These are phyloP conservation scores for Paedocypris sp. DNA, from an alignment of 2,113 vertebrate species.

Conservation along the genomic window DNA sequence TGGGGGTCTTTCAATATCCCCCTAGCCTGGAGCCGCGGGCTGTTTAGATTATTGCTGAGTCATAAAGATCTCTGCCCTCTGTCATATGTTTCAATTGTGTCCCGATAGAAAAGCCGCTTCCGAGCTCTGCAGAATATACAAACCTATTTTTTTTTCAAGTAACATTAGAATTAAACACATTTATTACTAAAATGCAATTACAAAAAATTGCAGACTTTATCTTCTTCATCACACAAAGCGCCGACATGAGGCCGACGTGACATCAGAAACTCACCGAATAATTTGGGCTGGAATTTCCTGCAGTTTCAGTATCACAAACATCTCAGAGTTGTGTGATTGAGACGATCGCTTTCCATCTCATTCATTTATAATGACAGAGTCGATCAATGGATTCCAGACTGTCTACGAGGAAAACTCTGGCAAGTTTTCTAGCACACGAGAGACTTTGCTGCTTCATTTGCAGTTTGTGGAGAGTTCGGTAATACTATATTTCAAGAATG, in stretches of 20 bases:
- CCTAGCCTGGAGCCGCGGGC: neutral
- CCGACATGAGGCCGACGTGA: no score
- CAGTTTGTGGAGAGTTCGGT: no score
- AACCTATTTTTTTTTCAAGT: no score
- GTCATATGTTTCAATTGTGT: neutral
- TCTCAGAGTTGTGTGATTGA: neutral
- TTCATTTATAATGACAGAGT: conserved; percentile 5
- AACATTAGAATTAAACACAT: no score
- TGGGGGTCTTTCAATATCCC: neutral
- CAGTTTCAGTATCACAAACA: neutral
- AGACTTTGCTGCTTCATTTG: no score
- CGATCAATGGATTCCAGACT: neutral
- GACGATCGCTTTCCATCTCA: conserved; percentile 5
- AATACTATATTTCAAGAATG: no score
- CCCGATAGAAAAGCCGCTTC: neutral
- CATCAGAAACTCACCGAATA: no score
- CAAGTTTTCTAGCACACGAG: no score
- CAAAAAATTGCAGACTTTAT: no score
- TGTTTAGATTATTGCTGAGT: conserved; percentile 15
- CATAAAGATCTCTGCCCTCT: neutral
- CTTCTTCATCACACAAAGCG: no score
- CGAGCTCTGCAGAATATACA: no score
- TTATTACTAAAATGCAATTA: no score
- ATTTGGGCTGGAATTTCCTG: neutral
- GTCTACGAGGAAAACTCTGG: neutral